Evolutionary conservation across 1,140 invertebrate genomes (phyloP), one percentile per base, ranked within the genome.

Genomic region (Periplaneta americana): DNA sequence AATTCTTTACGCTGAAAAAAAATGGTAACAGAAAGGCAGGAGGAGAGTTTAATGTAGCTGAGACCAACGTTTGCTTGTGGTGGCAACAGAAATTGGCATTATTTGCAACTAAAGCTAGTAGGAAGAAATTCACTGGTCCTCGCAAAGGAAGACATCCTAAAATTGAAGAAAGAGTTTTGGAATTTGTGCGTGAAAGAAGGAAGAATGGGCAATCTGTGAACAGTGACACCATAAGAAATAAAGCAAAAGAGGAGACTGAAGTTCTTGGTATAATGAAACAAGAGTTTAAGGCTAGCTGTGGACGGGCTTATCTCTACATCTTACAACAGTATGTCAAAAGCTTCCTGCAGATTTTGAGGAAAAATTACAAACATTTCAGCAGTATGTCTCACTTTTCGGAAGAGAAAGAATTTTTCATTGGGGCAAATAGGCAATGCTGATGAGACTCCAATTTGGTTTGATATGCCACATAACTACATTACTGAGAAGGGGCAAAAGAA

Each of bases 231-330:
- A n/a, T n/a, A n/a, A 80, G 3, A 79, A 17, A 78, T 15, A 2
- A 80, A 80, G 79, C 2, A 2, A 18, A 66, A 10, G 79, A 80
- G 37, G n/a, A n/a, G 2, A 34, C 9, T 33, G 32, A 18, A 28
- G 9, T n/a, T 18, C 34, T 35, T 35, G 10, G 57, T 57, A 80
- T 80, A 78, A 17, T 3, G 31, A n/a, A 32, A n/a, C 18, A 80
- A 33, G 10, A 57, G 33, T 82, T 82, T 28, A 80, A 81, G 28
- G 5, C 82, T 32, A 82, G 82, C 75, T 9, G 32, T 48, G 82
- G 82, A 32, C 77, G 82, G 80, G 34, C 28, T 82, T 33, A 36
- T 33, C 80, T 66, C 28, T 76, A 75, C 34, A 74, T 31, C 33
- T 57, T 10, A 82, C 80, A 2, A 1, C 82, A 35, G 32, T 83